A percentile compares a stretch with the other conserved stretches of the same genome.
Evolutionary conservation across 1,140 invertebrate genomes (phyloP).

Genomic region (Bombus breviceps): DNA sequence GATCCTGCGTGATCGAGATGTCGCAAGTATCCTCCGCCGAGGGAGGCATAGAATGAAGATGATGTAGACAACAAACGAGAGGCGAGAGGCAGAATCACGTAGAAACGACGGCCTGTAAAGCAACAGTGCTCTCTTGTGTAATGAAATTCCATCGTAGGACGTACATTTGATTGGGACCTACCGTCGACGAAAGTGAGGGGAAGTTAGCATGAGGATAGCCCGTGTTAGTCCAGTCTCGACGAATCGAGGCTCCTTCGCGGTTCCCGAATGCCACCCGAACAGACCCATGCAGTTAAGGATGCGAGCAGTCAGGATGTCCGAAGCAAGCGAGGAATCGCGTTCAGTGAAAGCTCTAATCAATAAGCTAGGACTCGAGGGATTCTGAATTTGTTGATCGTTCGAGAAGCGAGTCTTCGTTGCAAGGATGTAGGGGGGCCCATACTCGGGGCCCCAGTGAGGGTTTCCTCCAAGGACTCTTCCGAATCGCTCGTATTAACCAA

Average conservation of each 20-base stretch:
- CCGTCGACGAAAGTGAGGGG: background rate
- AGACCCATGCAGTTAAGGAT: slow-evolving; percentile 39
- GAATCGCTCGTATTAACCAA: background rate
- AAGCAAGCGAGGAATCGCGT: slow-evolving; percentile 40
- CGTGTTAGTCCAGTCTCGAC: background rate
- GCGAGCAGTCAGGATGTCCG: slow-evolving; percentile 44
- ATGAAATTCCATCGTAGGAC: background rate
- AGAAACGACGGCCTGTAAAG: slow-evolving; percentile 1
- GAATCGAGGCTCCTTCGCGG: background rate
- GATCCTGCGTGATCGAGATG: slow-evolving; percentile 1
- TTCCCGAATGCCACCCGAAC: slow-evolving; percentile 6
- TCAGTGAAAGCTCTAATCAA: slow-evolving; percentile 56
- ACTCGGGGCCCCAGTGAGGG: slow-evolving; percentile 57
- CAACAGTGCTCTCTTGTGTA: background rate
- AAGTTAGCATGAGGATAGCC: slow-evolving; percentile 28
- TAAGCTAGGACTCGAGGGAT: slow-evolving; percentile 47
- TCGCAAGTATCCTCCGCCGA: slow-evolving; percentile 30
- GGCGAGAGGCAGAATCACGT: slow-evolving; percentile 5
- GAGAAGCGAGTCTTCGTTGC: slow-evolving; percentile 12
- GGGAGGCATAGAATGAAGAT: slow-evolving; percentile 18
- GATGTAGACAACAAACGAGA: background rate
- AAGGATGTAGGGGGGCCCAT: slow-evolving; percentile 65
- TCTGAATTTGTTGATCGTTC: slow-evolving; percentile 55
- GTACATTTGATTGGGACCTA: slow-evolving; percentile 14
- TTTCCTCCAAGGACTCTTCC: slow-evolving; percentile 28